A percentile compares a stretch with the other conserved stretches of the same genome.
phyloP scores from a whole-genome alignment of 2,113 vertebrate species.

The Cervus canadensis region DNA sequence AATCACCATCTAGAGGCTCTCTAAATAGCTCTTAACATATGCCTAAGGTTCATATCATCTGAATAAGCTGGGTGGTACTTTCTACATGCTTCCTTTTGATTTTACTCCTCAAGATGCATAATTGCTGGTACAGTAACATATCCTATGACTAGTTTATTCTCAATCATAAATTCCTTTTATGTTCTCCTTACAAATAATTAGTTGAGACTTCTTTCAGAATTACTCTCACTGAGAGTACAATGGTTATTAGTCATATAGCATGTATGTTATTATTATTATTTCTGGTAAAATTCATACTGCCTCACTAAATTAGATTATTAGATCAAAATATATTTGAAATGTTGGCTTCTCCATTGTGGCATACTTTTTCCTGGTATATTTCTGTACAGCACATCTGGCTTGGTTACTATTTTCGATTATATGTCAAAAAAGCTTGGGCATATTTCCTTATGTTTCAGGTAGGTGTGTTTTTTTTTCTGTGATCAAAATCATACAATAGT shows the following conservation, averaged over 20 bases:
- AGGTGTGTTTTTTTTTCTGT: not conserved
- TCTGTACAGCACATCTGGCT: not conserved
- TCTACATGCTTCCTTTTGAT: not conserved
- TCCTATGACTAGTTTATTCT: not conserved
- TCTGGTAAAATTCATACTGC: not conserved
- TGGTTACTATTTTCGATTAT: not conserved
- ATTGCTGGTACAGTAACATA: not conserved
- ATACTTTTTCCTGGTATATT: not conserved
- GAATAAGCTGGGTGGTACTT: not conserved
- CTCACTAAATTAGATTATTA: not conserved
- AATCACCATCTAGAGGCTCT: not conserved
- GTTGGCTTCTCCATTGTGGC: not conserved
- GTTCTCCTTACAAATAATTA: not conserved
- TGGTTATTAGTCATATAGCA: not conserved
- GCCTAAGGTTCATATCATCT: not conserved
- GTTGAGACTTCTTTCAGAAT: not conserved
- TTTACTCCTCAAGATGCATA: not conserved
- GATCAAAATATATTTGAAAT: not conserved
- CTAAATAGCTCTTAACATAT: not conserved
- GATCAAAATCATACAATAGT: not conserved
- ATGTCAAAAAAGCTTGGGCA: not conserved
- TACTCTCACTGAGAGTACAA: not conserved
- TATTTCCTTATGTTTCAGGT: not conserved
- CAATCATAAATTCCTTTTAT: not conserved
- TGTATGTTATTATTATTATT: not conserved